phyloP scores from a whole-genome alignment of 2,797 vertebrate species.

The Luscinia luscinia region DNA sequence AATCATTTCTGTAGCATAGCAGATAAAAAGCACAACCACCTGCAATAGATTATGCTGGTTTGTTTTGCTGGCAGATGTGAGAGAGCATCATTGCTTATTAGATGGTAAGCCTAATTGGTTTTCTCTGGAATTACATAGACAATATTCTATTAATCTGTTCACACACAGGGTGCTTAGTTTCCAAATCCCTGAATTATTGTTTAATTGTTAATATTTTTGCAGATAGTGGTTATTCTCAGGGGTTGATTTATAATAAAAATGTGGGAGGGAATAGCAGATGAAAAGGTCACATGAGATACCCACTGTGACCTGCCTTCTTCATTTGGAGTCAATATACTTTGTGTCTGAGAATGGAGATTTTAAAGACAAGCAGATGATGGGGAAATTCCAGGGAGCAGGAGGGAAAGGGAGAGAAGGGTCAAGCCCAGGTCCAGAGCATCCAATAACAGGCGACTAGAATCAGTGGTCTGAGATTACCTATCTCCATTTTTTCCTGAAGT shows the following conservation, averaged over 20 bases:
- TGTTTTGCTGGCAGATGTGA: slow-evolving; percentile 58
- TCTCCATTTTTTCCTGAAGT: neutral
- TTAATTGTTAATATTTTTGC: slow-evolving; percentile 64
- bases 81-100: slow-evolving; percentile 51
- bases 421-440: neutral
- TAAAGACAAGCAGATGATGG: neutral
- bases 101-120: slow-evolving; percentile 59
- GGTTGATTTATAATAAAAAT: slow-evolving; percentile 31
- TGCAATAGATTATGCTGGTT: slow-evolving; percentile 62
- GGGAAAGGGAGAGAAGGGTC: neutral
- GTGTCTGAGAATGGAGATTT: neutral
- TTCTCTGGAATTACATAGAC: slow-evolving; percentile 58
- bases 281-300: neutral
- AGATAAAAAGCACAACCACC: slow-evolving; percentile 19
- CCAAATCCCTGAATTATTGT: slow-evolving; percentile 57
- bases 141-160: slow-evolving; percentile 68
- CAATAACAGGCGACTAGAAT: neutral
- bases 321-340: neutral
- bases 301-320: neutral
- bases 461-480: neutral
- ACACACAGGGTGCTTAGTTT: slow-evolving; percentile 53
- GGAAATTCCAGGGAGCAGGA: neutral
- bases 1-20: neutral
- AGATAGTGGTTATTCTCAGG: neutral
- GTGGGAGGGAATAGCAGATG: neutral